phyloP scores from a whole-genome alignment of 2,888 invertebrate species.

The Drosophila hamatofila region DNA sequence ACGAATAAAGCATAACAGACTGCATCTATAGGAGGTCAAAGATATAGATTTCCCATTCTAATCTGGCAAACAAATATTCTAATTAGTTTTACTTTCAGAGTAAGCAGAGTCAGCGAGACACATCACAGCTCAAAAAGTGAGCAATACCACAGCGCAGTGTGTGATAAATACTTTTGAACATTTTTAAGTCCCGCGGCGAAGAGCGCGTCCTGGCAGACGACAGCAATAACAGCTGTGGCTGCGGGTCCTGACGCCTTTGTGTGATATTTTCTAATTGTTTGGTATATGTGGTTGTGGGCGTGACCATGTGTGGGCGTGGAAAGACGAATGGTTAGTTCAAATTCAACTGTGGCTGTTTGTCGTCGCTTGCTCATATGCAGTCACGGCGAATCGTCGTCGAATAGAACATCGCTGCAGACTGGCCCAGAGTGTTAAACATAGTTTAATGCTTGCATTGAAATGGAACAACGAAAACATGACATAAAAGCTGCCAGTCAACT shows the following conservation, averaged over 20 bases:
- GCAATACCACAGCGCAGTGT: constrained; percentile 8
- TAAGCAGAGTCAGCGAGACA: neutral
- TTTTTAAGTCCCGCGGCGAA: constrained; percentile 37
- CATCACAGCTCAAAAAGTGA: neutral
- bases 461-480: constrained; percentile 27
- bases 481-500: constrained; percentile 40
- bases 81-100: neutral
- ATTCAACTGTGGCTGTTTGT: constrained; percentile 38
- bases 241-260: constrained; percentile 26
- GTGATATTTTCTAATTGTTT: constrained; percentile 51
- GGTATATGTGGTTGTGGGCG: constrained; percentile 14
- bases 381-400: constrained; percentile 21
- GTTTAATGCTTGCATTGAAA: constrained; percentile 44
- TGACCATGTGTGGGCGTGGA: neutral
- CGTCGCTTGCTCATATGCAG: constrained; percentile 7
- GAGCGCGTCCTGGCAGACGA: constrained; percentile 9
- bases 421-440: constrained; percentile 30
- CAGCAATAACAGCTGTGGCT: constrained; percentile 14
- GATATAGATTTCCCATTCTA: neutral
- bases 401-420: constrained; percentile 9
- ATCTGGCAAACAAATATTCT: neutral
- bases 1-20: neutral
- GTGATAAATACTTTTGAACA: constrained; percentile 41
- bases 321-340: constrained; percentile 19
- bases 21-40: neutral